Percentiles rank a stretch among this genome's conserved stretches.
Conservation (phyloP, 2,113 vertebrate species). For the Proteles cristata region DNA sequence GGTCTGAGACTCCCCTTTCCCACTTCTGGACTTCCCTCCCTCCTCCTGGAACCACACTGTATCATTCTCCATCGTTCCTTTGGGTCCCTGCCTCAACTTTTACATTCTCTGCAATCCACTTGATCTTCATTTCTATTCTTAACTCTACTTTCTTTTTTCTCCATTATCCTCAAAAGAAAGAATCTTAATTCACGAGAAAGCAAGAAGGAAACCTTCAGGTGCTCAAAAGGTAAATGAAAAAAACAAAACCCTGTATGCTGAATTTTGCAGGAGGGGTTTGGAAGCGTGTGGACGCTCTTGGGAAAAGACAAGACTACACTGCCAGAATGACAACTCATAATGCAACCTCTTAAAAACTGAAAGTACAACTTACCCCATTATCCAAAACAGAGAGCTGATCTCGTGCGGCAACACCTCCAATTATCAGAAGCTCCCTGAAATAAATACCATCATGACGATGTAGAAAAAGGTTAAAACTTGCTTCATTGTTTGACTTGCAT, state of each 20-base stretch:
- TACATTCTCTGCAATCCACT: neutral
- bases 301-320: neutral
- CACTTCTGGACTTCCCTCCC: neutral
- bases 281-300: neutral
- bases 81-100: neutral
- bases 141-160: neutral
- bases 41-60: neutral
- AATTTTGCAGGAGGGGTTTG: neutral
- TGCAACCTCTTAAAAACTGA: neutral
- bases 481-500: neutral
- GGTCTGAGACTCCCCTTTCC: neutral
- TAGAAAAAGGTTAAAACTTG: neutral
- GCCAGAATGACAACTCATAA: neutral
- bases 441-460: neutral
- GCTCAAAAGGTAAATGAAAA: neutral
- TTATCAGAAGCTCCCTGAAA: conserved; percentile 95
- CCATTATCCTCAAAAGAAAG: neutral
- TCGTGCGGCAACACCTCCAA: conserved; percentile 97
- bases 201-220: neutral
- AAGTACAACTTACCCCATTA: conserved; percentile 91
- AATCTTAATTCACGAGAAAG: neutral
- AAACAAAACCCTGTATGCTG: no score
- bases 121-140: neutral
- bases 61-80: neutral
- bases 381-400: conserved; percentile 95